Base-by-base conservation (phyloP, 2,888 invertebrate species). In the Aporophyla lueneburgensis region DNA sequence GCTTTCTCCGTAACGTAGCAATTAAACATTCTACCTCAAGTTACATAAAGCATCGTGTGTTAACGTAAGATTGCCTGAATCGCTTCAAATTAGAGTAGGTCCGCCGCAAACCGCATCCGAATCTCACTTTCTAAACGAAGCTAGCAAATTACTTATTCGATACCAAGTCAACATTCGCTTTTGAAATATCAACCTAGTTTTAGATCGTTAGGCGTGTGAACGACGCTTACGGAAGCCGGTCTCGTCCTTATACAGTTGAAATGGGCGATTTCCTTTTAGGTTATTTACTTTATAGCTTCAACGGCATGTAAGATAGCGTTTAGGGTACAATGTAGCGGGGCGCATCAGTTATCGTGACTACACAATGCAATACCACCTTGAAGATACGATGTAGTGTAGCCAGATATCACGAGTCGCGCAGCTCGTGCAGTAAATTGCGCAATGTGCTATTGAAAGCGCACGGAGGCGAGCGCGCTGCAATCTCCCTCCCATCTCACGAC, bases 341-440 rank as follows among this genome's bases (percentile, higher is more conserved):
- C 71, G 87, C 89, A 92, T 92, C 87, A 88, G 87, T 85, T 91
- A 92, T 94, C 94, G 93, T 94, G 93, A 94, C 92, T 93, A 80
- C 78, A 89, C 86, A 92, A 90, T 92, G 91, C 91, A 93, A 89
- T 90, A 90, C 90, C 91, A 91, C 92, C 93, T 93, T 92, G 92
- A 91, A 93, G 92, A 91, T 93, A 93, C 90, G 90, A 90, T 91
- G 90, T 89, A 90, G 90, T 88, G 87, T 87, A 72, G 69, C 62
- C 74, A 80, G 87, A 90, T 90, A 93, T 94, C 94, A 94, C 93
- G 93, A 95, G 89, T 87, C 86, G 86, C 83, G 88, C 86, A 84
- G 87, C 89, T 93, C 94, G 93, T 94, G 94, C 94, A 93, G 91
- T 92, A 93, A 94, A 94, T 95, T 95, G 95, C 94, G 93, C 95